A percentile compares a stretch with the other conserved stretches of the same genome.
These are phyloP conservation scores for Micrasema minimum DNA, from an alignment of 1,140 invertebrate species.

Conservation along the genomic window DNA sequence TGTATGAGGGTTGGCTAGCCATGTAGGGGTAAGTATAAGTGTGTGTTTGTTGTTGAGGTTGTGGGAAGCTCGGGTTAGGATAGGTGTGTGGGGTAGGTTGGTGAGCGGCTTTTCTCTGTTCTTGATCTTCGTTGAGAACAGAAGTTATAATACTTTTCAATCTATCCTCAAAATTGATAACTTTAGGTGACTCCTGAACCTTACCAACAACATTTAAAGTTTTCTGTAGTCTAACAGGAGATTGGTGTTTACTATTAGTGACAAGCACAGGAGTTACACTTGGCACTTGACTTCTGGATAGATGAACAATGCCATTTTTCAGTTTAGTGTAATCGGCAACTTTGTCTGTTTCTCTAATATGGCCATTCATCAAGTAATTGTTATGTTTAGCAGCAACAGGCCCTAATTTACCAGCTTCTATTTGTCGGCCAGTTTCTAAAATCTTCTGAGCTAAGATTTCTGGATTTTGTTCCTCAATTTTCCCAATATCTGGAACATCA, in stretches of 20 bases:
- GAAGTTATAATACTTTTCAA: slow-evolving; percentile 92
- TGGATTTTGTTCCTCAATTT: slow-evolving; percentile 91
- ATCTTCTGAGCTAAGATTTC: slow-evolving; percentile 90
- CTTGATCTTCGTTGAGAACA: slow-evolving; percentile 86
- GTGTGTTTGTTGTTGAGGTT: slow-evolving; percentile 38
- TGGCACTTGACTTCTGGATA: slow-evolving; percentile 55
- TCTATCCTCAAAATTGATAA: slow-evolving; percentile 90
- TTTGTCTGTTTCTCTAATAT: slow-evolving; percentile 59
- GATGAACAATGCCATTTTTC: slow-evolving; percentile 17
- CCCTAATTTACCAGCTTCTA: slow-evolving; percentile 81
- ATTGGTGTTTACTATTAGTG: slow-evolving; percentile 56
- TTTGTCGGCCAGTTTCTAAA: slow-evolving; percentile 86
- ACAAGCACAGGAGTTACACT: slow-evolving; percentile 55
- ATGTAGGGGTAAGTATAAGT: slow-evolving; percentile 11
- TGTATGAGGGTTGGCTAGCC: slow-evolving; percentile 13
- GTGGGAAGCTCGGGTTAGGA: slow-evolving; percentile 48
- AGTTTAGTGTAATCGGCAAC: slow-evolving; percentile 56
- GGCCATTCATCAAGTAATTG: slow-evolving; percentile 61
- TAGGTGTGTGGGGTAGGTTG: slow-evolving; percentile 40
- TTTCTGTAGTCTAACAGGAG: slow-evolving; percentile 63
- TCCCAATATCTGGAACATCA: slow-evolving; percentile 87
- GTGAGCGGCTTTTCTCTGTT: slow-evolving; percentile 62
- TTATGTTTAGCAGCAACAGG: slow-evolving; percentile 57
- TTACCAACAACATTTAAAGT: slow-evolving; percentile 63
- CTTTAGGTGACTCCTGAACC: slow-evolving; percentile 81